phyloP scores from a whole-genome alignment of 2,888 invertebrate species.

The Xestia xanthographa region DNA sequence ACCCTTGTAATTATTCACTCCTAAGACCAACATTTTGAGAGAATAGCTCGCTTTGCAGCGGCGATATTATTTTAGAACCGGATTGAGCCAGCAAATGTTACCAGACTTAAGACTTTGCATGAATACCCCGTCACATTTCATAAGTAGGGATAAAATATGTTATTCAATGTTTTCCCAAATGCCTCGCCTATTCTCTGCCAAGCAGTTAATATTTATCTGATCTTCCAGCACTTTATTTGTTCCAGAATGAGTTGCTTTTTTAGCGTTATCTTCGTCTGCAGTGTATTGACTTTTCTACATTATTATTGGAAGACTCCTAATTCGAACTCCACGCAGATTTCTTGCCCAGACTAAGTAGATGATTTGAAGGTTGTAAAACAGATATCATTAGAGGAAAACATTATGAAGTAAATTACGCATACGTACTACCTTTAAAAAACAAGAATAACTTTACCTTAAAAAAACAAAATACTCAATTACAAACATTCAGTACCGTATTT shows the following conservation, averaged over 20 bases:
- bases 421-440: too few species aligned
- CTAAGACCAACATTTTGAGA: slow-evolving; percentile 59
- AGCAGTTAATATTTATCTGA: slow-evolving; percentile 49
- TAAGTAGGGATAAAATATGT: slow-evolving; percentile 46
- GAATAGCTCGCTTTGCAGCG: slow-evolving; percentile 46
- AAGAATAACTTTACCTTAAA: too few species aligned
- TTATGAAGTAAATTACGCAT: too few species aligned
- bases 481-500: background rate
- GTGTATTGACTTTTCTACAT: background rate
- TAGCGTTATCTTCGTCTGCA: background rate
- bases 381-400: too few species aligned
- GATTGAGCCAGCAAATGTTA: slow-evolving; percentile 58
- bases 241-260: slow-evolving; percentile 7
- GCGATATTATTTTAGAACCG: slow-evolving; percentile 53
- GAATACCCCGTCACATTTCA: slow-evolving; percentile 51
- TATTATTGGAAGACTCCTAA: slow-evolving; percentile 4
- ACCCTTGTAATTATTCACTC: slow-evolving; percentile 62
- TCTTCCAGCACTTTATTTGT: slow-evolving; percentile 18
- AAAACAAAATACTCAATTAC: background rate
- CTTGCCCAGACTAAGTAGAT: background rate
- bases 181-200: slow-evolving; percentile 38
- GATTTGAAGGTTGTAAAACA: too few species aligned
- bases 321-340: background rate
- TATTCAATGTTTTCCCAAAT: slow-evolving; percentile 59
- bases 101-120: slow-evolving; percentile 47